These are phyloP conservation scores for Fragum sueziense DNA, from an alignment of 2,888 invertebrate genomes.

Conservation along the genomic window DNA sequence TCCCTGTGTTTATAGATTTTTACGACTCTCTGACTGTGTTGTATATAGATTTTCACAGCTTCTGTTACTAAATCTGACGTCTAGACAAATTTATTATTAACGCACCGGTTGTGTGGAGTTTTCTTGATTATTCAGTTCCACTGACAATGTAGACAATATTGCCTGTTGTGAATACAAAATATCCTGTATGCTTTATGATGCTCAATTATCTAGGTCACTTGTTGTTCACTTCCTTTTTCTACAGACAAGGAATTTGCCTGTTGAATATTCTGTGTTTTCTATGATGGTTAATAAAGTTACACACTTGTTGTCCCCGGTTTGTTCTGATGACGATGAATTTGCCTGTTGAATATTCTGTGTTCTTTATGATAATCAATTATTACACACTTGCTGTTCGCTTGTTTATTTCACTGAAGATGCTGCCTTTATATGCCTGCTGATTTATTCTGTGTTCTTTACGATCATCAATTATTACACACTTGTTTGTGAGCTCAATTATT, in stretches of 20 bases:
- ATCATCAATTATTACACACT: no score
- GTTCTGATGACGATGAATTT: background rate
- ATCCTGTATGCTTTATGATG: no score
- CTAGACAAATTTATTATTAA: conserved; percentile 7
- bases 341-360: background rate
- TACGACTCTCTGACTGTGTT: background rate
- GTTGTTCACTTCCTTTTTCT: no score
- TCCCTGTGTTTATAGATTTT: background rate
- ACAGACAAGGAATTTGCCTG: background rate
- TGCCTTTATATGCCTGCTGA: no score
- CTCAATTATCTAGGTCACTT: no score
- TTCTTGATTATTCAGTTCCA: background rate
- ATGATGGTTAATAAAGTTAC: background rate
- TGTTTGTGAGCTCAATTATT: no score
- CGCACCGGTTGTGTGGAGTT: background rate
- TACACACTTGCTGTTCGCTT: no score
- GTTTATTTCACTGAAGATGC: no score
- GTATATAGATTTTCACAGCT: conserved; percentile 12
- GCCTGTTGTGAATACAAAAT: no score
- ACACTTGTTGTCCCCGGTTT: background rate
- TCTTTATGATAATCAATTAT: background rate
- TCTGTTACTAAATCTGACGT: background rate
- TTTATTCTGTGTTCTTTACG: no score
- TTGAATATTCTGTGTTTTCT: no score
- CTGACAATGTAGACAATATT: background rate